Evolutionary conservation across 2,113 vertebrate species (phyloP).

Genomic region (Phrynocephalus versicolor): DNA sequence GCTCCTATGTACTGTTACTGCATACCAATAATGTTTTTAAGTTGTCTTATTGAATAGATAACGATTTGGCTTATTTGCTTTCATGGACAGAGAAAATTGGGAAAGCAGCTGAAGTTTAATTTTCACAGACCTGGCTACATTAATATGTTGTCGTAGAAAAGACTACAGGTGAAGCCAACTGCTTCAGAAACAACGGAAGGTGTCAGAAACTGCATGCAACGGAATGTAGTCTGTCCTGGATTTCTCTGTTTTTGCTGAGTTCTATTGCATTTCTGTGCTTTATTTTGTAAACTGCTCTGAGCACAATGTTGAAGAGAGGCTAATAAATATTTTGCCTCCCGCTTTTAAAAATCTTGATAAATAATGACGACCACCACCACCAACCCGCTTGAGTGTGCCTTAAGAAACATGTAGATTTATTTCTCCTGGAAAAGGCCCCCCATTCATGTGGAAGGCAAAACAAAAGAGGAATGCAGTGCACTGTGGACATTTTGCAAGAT

Average conservation of each 20-base stretch:
- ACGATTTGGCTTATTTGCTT: not conserved
- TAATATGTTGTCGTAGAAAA: not conserved
- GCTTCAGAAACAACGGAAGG: not conserved
- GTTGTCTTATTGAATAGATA: not conserved
- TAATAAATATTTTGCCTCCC: not conserved
- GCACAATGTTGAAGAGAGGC: not conserved
- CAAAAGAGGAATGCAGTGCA: not conserved
- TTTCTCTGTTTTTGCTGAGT: not conserved
- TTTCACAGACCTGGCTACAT: not conserved
- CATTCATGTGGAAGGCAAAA: not conserved
- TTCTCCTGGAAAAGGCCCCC: not conserved
- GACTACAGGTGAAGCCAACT: not conserved
- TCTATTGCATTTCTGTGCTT: not conserved
- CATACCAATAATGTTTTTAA: constrained; percentile 27
- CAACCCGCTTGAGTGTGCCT: too few relatives aligned
- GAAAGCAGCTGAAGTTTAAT: not conserved
- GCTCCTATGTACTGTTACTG: not conserved
- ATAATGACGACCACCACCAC: not conserved
- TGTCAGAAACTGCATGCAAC: not conserved
- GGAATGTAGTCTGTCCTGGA: not conserved
- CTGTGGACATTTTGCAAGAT: not conserved
- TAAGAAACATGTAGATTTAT: not conserved
- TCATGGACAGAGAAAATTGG: not conserved
- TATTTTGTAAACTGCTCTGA: not conserved
- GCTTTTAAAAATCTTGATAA: not conserved